Conservation (phyloP, 2,888 invertebrate genomes). For the Liposcelis brunnea region DNA sequence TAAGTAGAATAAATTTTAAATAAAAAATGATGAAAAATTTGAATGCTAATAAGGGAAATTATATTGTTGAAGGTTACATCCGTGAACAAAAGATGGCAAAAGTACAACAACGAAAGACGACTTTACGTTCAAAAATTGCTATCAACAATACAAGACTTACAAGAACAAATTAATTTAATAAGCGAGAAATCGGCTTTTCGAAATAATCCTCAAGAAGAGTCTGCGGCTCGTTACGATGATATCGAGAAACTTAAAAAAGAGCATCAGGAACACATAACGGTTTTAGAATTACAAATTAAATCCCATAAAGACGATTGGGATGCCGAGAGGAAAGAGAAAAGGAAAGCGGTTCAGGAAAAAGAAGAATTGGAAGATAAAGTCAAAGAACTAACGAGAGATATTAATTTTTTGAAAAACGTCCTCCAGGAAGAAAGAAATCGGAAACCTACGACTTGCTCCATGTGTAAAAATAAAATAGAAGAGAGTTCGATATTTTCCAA, state of each 20-base stretch:
- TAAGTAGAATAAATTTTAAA: constrained; percentile 14
- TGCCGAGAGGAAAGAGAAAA: constrained; percentile 20
- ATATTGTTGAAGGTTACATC: constrained; percentile 22
- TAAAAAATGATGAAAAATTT: not conserved
- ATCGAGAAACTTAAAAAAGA: constrained; percentile 13
- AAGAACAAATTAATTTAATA: constrained; percentile 20
- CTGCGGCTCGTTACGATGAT: not conserved
- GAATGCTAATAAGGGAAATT: no score
- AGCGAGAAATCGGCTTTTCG: constrained; percentile 12
- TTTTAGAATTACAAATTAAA: constrained; percentile 19
- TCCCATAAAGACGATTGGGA: constrained; percentile 23
- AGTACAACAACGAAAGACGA: constrained; percentile 22
- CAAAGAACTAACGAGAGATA: constrained; percentile 16
- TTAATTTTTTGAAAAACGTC: constrained; percentile 12
- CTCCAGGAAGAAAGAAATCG: not conserved
- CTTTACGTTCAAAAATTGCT: constrained; percentile 22
- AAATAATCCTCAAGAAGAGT: not conserved
- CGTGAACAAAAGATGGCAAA: constrained; percentile 23
- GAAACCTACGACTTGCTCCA: no score
- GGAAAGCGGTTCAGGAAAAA: constrained; percentile 14
- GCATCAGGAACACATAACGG: constrained; percentile 18
- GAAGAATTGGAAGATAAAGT: constrained; percentile 16
- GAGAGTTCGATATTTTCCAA: no score
- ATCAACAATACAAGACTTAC: constrained; percentile 22
- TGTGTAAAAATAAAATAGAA: no score